phyloP scores from a whole-genome alignment of 2,797 vertebrate species.

The Enteromius paludinosus region DNA sequence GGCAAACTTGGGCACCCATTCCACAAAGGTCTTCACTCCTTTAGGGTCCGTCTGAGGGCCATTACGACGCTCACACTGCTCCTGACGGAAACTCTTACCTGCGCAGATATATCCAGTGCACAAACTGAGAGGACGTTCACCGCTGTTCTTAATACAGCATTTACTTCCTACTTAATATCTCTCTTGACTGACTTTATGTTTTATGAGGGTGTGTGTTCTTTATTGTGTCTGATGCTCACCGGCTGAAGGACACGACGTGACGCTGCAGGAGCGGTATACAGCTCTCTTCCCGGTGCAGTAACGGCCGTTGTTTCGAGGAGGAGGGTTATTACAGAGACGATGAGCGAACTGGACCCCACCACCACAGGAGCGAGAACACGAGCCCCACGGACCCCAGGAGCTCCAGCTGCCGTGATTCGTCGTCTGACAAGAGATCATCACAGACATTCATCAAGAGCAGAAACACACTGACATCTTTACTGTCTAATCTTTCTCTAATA shows the following conservation, averaged over 20 bases:
- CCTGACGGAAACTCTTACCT: conserved; percentile 92
- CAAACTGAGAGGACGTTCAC: neutral
- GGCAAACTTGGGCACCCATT: conserved; percentile 97
- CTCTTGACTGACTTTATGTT: no score
- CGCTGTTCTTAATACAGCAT: neutral
- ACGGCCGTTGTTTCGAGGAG: conserved; percentile 91
- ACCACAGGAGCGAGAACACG: conserved; percentile 90
- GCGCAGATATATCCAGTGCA: neutral
- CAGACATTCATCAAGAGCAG: neutral
- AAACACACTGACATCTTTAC: neutral
- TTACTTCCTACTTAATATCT: no score
- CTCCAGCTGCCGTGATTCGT: conserved; percentile 98
- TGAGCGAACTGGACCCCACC: conserved; percentile 96
- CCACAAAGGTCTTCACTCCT: conserved; percentile 93
- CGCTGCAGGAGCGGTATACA: conserved; percentile 91
- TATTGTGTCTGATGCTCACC: conserved; percentile 75
- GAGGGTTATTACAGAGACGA: conserved; percentile 95
- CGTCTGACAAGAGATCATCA: conserved; percentile 72
- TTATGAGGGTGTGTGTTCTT: no score
- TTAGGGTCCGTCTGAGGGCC: conserved; percentile 94
- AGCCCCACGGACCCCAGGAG: conserved; percentile 94
- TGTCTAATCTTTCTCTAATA: no score
- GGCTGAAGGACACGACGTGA: conserved; percentile 79
- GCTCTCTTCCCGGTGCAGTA: conserved; percentile 96
- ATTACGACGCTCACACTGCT: conserved; percentile 94